A percentile compares a stretch with the other conserved stretches of the same genome.
These are phyloP conservation scores for Parus major DNA, from an alignment of 2,113 vertebrate genomes.

Conservation along the genomic window DNA sequence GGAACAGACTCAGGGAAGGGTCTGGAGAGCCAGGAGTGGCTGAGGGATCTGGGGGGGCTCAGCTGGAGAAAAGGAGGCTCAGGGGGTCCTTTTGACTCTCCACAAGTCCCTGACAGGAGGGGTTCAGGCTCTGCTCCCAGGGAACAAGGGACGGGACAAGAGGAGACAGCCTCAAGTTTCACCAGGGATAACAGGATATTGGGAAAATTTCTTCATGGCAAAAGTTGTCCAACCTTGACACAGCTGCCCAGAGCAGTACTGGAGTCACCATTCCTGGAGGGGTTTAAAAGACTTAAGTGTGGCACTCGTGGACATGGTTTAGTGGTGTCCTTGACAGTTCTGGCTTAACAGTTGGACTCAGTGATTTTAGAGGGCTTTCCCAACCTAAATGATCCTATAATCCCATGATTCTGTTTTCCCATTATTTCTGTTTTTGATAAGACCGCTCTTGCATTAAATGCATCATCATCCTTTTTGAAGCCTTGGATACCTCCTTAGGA, in stretches of 20 bases:
- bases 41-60: not conserved
- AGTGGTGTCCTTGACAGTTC: not conserved
- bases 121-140: rapidly evolving
- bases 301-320: not conserved
- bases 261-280: not conserved
- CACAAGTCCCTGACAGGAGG: not conserved
- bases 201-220: not conserved
- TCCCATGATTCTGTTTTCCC: not conserved
- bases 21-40: not conserved
- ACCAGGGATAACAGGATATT: too few relatives aligned
- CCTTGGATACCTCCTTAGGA: not conserved
- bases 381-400: not conserved
- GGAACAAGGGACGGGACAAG: not conserved
- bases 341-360: not conserved
- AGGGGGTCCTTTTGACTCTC: rapidly evolving
- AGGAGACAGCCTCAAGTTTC: rapidly evolving
- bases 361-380: not conserved
- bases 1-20: not conserved
- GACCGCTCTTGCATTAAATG: not conserved
- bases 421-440: not conserved
- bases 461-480: not conserved
- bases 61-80: not conserved
- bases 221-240: not conserved
- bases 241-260: not conserved
- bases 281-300: not conserved